Conservation (phyloP, 2,888 invertebrate genomes). For the Conchocele bisecta region DNA sequence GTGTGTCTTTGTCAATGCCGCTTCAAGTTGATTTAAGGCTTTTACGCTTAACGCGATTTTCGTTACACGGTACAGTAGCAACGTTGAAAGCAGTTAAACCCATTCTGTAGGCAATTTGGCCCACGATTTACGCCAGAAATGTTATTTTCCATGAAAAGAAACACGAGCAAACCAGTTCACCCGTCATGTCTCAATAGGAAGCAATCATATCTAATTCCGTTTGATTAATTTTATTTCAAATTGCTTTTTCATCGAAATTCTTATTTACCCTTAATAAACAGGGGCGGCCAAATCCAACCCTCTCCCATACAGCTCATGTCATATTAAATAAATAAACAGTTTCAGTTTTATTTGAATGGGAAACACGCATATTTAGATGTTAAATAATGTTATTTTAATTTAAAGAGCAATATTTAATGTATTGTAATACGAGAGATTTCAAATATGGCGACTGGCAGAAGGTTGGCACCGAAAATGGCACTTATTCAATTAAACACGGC, state of each 20-base stretch:
- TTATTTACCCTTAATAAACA: conserved; percentile 24
- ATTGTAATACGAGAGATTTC: too few relatives aligned
- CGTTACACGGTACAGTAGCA: conserved; percentile 9
- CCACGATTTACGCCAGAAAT: conserved; percentile 18
- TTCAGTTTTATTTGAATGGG: too few relatives aligned
- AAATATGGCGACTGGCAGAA: too few relatives aligned
- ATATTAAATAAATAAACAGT: too few relatives aligned
- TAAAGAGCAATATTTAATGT: too few relatives aligned
- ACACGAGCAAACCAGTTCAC: conserved; percentile 6
- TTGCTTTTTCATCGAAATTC: conserved; percentile 5
- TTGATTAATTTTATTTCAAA: conserved; percentile 34
- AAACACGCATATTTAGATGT: too few relatives aligned
- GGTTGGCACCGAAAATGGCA: too few relatives aligned
- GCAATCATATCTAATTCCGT: conserved; percentile 33
- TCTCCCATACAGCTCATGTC: too few relatives aligned
- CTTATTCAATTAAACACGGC: too few relatives aligned
- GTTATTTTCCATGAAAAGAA: conserved; percentile 6
- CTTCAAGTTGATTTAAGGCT: conserved; percentile 21
- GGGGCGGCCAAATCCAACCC: conserved; percentile 3
- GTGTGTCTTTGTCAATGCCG: neutral
- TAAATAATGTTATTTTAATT: too few relatives aligned
- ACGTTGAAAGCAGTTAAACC: conserved; percentile 12
- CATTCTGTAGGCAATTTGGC: conserved; percentile 11
- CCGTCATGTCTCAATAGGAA: conserved; percentile 13
- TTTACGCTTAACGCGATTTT: conserved; percentile 26